These are phyloP conservation scores for Lepidocyrtinus sp. DNA, from an alignment of 2,888 invertebrate genomes.

Conservation along the genomic window DNA sequence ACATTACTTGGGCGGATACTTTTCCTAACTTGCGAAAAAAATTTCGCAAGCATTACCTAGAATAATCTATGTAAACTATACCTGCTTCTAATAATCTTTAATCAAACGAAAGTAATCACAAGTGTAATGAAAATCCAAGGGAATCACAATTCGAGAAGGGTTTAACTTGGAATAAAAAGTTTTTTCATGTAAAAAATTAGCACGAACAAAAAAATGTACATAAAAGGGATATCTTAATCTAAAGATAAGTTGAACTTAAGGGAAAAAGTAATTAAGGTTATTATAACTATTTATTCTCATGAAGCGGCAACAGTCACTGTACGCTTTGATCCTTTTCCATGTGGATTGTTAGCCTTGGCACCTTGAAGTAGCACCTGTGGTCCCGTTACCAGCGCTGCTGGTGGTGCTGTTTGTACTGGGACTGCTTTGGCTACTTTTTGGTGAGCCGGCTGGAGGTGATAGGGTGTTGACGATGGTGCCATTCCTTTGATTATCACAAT, in stretches of 20 bases:
- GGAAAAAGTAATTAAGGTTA: neutral
- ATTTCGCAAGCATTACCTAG: too few relatives aligned
- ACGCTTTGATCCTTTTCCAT: constrained; percentile 48
- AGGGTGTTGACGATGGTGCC: constrained; percentile 19
- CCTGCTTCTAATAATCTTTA: too few relatives aligned
- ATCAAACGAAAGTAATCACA: constrained; percentile 23
- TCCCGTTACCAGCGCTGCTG: constrained; percentile 74
- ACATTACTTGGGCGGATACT: too few relatives aligned
- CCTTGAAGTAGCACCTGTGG: constrained; percentile 79
- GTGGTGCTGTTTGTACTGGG: constrained; percentile 52
- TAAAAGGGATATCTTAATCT: too few relatives aligned
- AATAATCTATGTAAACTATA: too few relatives aligned
- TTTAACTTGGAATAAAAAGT: too few relatives aligned
- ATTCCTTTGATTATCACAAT: constrained; percentile 50
- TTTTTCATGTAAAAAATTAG: too few relatives aligned
- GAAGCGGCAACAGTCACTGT: constrained; percentile 45
- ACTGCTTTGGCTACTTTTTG: constrained; percentile 47
- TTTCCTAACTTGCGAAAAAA: too few relatives aligned
- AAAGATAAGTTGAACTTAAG: too few relatives aligned
- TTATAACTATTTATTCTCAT: constrained; percentile 3
- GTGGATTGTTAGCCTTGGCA: constrained; percentile 76
- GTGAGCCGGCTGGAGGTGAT: constrained; percentile 41
- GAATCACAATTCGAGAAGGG: too few relatives aligned
- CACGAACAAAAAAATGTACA: neutral
- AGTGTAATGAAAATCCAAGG: neutral